Conservation (phyloP, 2,888 invertebrate species). For the Masnerella sp. region DNA sequence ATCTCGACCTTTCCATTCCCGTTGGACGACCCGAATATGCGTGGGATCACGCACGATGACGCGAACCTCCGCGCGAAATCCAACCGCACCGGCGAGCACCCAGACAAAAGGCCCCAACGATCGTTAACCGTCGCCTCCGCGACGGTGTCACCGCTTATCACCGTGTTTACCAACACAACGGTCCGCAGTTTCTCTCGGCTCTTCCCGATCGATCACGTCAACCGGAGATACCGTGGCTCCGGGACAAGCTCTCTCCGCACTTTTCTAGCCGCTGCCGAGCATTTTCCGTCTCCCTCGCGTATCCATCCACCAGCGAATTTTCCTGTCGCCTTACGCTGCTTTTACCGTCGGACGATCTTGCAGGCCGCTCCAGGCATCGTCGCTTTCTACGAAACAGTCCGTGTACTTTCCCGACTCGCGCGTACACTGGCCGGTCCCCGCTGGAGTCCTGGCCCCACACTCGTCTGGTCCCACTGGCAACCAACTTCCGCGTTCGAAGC, state of each 20-base stretch:
- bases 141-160: conserved; percentile 34
- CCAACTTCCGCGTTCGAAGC: no score
- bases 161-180: conserved; percentile 37
- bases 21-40: conserved; percentile 54
- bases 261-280: conserved; percentile 5
- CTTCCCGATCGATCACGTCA: conserved; percentile 21
- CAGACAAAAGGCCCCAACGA: conserved; percentile 13
- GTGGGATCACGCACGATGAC: conserved; percentile 40
- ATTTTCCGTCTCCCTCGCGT: conserved; percentile 18
- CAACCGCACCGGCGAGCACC: conserved; percentile 3
- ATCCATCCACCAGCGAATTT: conserved; percentile 19
- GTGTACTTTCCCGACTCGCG: not conserved
- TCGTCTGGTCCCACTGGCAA: no score
- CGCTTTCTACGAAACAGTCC: no score
- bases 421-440: not conserved
- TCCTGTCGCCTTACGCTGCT: not conserved
- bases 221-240: conserved; percentile 18
- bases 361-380: conserved; percentile 15
- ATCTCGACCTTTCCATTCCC: conserved; percentile 71
- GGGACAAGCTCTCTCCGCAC: conserved; percentile 42
- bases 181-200: conserved; percentile 20
- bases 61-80: conserved; percentile 1
- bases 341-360: conserved; percentile 17
- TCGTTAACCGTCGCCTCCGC: conserved; percentile 13
- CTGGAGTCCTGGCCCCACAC: not conserved